Percentiles rank a stretch among this genome's conserved stretches.
Conservation (phyloP, 2,113 vertebrate species). For the Labeo catla region DNA sequence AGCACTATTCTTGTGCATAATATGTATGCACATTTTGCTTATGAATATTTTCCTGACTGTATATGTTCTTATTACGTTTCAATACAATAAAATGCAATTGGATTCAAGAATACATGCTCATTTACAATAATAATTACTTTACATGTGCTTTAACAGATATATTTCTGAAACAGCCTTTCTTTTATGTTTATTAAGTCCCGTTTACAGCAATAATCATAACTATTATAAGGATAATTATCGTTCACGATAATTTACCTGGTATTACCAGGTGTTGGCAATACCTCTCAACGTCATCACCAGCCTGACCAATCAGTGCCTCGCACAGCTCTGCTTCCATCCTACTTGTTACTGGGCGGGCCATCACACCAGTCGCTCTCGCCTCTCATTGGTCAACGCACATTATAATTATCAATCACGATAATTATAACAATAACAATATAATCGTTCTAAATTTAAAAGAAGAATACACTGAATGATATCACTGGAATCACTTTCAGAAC, state of each 20-base stretch:
- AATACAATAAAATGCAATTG: not conserved
- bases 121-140: not conserved
- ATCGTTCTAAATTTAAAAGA: too few relatives aligned
- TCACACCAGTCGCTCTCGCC: constrained; percentile 71
- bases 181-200: not conserved
- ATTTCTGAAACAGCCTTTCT: not conserved
- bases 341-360: constrained; percentile 68
- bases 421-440: too few relatives aligned
- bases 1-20: not conserved
- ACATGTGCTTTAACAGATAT: not conserved
- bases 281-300: not conserved
- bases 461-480: too few relatives aligned
- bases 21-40: not conserved
- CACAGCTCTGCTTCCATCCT: not conserved
- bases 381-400: constrained; percentile 59
- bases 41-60: not conserved
- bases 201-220: too few relatives aligned
- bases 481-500: too few relatives aligned
- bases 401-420: constrained; percentile 43
- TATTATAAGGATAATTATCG: too few relatives aligned
- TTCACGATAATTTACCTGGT: too few relatives aligned
- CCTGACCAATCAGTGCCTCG: constrained; percentile 65
- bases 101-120: not conserved
- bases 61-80: too few relatives aligned
- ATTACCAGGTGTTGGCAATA: not conserved